Evolutionary conservation across 2,888 invertebrate species (phyloP), one percentile per base, ranked within the genome.

Genomic region (Zygothrica quintamaculata): DNA sequence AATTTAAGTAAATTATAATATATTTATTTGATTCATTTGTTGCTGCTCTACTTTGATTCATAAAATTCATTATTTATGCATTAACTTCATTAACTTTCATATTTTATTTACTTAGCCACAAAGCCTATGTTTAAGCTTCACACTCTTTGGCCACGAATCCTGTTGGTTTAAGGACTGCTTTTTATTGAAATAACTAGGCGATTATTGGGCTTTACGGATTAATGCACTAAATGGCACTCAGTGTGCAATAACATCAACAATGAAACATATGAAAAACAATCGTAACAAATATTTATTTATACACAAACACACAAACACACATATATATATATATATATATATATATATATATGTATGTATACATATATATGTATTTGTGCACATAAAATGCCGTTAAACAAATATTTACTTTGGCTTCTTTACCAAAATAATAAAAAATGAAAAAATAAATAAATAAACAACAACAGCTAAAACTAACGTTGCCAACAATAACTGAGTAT

Each of bases 201-300:
- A 61, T 72, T 74, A 77, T 60, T 57, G 36, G 55, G 52, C 57
- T 74, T 66, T 18, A 57, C 56, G 65, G 74, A 51, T 65, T 64
- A 77, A 66, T 62, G 58, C 61, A 62, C 59, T 55, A 71, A 71
- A 57, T 71, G 66, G 42, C 58, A 59, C 65, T 66, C 62, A 9
- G 39, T 40, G 57, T 53, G 48, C 43, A 9, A n/a, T 36, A 6
- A 11, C 2, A 8, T 56, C 55, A 65, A 42, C 52, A 40, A 12
- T 15, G 18, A 34, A 22, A 55, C 15, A 46, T 44, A 31, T 33
- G 43, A 56, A 33, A 36, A 52, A 50, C 53, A 42, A 44, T 53
- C 43, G 31, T 34, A 25, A 33, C 11, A 33, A 22, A 65, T 75
- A 69, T 65, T 58, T 71, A 31, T 57, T 43, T 66, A 34, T 59